Evolutionary conservation across 2,113 vertebrate genomes (phyloP).

Genomic region (Tauraco erythrolophus): DNA sequence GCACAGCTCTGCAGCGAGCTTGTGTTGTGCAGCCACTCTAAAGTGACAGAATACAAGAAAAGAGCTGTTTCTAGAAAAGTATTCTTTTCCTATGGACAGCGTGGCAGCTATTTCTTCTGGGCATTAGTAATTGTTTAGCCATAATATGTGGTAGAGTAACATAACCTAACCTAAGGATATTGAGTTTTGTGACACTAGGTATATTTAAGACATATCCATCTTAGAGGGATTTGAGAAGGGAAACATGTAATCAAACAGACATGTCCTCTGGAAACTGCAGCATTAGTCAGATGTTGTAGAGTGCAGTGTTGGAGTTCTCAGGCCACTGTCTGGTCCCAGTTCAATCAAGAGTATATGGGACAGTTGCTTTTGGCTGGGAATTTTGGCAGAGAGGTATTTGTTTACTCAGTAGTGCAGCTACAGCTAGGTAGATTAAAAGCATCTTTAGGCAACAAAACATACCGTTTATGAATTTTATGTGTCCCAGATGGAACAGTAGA

Average conservation of each 20-base stretch:
- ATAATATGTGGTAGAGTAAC: not conserved
- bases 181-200: not conserved
- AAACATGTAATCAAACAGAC: not conserved
- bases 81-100: not conserved
- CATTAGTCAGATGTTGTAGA: not conserved
- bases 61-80: not conserved
- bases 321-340: not conserved
- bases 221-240: not conserved
- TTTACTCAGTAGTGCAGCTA: constrained; percentile 26
- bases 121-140: not conserved
- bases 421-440: constrained; percentile 14
- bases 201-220: not conserved
- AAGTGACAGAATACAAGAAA: not conserved
- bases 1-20: not conserved
- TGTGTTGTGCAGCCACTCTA: not conserved
- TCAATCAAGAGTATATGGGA: not conserved
- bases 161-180: not conserved
- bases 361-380: not conserved
- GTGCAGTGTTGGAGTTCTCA: not conserved
- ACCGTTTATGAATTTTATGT: constrained; percentile 19
- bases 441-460: constrained; percentile 7
- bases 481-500: constrained; percentile 31
- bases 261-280: not conserved
- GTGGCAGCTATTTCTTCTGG: not conserved
- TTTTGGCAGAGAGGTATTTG: constrained; percentile 41